Base-by-base conservation (phyloP, 1,140 invertebrate species). In the Scaptodrosophila lebanonensis region DNA sequence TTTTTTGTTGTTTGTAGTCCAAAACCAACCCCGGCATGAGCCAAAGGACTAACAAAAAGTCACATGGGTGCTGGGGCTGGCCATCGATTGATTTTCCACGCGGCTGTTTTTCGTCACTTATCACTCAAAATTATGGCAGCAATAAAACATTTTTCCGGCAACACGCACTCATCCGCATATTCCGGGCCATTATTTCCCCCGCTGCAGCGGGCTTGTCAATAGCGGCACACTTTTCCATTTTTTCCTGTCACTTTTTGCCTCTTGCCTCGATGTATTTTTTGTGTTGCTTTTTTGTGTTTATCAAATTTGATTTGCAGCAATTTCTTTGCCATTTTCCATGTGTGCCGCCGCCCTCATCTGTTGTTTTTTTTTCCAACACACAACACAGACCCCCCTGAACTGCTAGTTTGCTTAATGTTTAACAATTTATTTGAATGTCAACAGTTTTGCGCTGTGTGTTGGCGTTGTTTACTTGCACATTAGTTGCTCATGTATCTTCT, bases 61-160 rank as follows among this genome's bases (percentile, higher is more conserved):
- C 17, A 8, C 9, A 16, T 12, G 17, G 17, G 29, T 9, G 27
- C 9, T n/a, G n/a, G n/a, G n/a, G n/a, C n/a, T n/a, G n/a, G 16
- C 39, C 66, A 67, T 79, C 64, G 73, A 77, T 77, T 77, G 73
- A 77, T 77, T 77, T 71, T 64, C 40, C 43, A 69, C 47, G 48
- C 66, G 51, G 65, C 71, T 64, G 71, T 76, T 76, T 76, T 82
- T 82, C 76, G 69, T 82, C 69, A 82, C 75, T 82, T 82, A 82
- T 82, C 75, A 82, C 75, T 82, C 75, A 82, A 66, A 82, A 82
- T 82, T 82, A 82, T 82, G 76, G 75, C 75, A 82, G 75, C 75
- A 82, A 82, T 82, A 82, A 82, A 82, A 61, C 75, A 82, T 82
- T 82, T 77, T 82, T 79, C 75, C 66, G 66, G 38, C 59, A 53